Evolutionary conservation across 2,888 invertebrate species (phyloP).

Genomic region (Hemaris fuciformis): DNA sequence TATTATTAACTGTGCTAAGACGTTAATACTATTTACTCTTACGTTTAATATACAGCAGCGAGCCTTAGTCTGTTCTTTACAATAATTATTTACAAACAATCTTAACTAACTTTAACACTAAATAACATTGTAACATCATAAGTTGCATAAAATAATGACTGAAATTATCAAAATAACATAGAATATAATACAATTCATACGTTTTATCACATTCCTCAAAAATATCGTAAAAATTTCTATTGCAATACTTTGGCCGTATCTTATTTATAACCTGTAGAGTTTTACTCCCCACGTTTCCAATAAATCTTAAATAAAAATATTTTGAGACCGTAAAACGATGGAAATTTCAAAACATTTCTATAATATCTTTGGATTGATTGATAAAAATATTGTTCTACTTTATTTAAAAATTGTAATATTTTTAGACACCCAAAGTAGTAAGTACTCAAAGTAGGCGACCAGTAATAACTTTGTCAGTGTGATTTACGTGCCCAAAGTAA

Average conservation of each 20-base stretch:
- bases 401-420: neutral
- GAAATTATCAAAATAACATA: conserved; percentile 45
- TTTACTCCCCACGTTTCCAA: conserved; percentile 20
- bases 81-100: conserved; percentile 46
- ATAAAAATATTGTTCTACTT: conserved; percentile 6
- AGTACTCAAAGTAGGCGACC: neutral
- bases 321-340: conserved; percentile 12
- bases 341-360: conserved; percentile 9
- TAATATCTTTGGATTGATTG: conserved; percentile 25
- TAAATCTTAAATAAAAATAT: conserved; percentile 18
- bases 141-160: conserved; percentile 65
- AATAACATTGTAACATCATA: conserved; percentile 57
- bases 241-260: conserved; percentile 43
- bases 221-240: conserved; percentile 47
- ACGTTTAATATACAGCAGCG: conserved; percentile 9
- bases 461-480: neutral
- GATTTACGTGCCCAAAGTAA: neutral
- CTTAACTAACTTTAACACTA: conserved; percentile 38
- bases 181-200: conserved; percentile 40
- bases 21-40: conserved; percentile 12
- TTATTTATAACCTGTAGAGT: conserved; percentile 34
- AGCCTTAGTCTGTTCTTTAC: conserved; percentile 11
- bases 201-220: conserved; percentile 51
- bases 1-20: conserved; percentile 16
- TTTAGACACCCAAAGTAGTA: neutral